phyloP scores from a whole-genome alignment of 2,113 vertebrate species.

The Corythoichthys intestinalis region DNA sequence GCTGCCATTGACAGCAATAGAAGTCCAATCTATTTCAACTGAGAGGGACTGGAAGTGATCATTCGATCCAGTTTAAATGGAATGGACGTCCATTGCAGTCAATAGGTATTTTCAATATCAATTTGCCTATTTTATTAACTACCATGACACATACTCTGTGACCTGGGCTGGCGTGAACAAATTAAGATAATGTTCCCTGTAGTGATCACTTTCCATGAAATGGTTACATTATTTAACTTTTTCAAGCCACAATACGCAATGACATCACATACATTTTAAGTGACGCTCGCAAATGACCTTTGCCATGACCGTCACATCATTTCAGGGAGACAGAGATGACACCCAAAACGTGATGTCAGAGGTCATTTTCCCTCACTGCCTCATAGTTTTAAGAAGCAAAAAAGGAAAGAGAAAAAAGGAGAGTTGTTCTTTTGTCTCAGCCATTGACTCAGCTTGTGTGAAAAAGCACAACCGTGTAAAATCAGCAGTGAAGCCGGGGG shows the following conservation, averaged over 20 bases:
- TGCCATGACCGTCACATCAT: constrained; percentile 55
- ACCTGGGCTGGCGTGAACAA: no score
- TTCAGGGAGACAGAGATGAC: constrained; percentile 37
- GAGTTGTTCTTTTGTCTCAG: constrained; percentile 68
- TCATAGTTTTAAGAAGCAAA: constrained; percentile 59
- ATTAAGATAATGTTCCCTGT: no score
- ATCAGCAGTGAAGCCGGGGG: constrained; percentile 71
- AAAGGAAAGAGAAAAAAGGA: constrained; percentile 44
- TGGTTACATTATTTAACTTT: constrained; percentile 31
- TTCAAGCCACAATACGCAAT: constrained; percentile 41
- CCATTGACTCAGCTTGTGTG: constrained; percentile 67
- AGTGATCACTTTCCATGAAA: no score
- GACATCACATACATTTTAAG: constrained; percentile 58
- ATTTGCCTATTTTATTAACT: no score
- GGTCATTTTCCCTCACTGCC: constrained; percentile 65
- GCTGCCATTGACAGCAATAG: no score
- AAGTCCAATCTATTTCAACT: no score
- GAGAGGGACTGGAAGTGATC: no score
- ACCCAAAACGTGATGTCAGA: constrained; percentile 65
- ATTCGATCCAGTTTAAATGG: no score
- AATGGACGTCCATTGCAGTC: no score
- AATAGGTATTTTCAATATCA: no score
- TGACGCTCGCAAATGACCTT: constrained; percentile 58
- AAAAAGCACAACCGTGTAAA: constrained; percentile 78
- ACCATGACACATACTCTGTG: no score